Evolutionary conservation across 2,113 vertebrate species (phyloP).

Genomic region (Pygoscelis antarcticus): DNA sequence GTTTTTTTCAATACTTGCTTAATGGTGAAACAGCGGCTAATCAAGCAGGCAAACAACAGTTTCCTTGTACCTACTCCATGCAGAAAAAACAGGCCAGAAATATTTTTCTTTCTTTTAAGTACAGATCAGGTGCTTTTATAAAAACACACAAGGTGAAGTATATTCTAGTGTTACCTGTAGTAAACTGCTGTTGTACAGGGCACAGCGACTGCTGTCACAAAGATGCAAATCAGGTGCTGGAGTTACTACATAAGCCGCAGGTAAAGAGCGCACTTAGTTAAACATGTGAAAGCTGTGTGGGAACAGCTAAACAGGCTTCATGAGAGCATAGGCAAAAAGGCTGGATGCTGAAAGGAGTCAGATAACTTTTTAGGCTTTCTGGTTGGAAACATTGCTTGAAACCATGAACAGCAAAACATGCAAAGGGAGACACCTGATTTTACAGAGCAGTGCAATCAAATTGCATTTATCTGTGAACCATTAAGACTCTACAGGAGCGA

Average conservation of each 20-base stretch:
- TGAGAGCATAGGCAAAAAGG: not conserved
- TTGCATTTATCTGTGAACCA: not conserved
- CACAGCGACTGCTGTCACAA: not conserved
- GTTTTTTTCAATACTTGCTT: not conserved
- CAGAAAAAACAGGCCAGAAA: not conserved
- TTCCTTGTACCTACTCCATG: not conserved
- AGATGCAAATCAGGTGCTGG: not conserved
- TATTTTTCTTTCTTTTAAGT: not conserved
- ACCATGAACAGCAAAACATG: not conserved
- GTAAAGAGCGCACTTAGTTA: not conserved
- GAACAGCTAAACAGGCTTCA: fast-evolving
- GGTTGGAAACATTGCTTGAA: not conserved
- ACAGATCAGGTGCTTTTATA: not conserved
- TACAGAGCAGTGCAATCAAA: not conserved
- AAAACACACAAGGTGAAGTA: not conserved
- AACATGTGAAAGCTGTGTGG: not conserved
- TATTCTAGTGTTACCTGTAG: not conserved
- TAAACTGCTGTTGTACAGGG: not conserved
- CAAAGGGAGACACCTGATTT: not conserved
- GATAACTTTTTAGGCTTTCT: not conserved
- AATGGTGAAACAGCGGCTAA: not conserved
- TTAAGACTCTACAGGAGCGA: not conserved
- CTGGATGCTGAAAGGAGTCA: not conserved
- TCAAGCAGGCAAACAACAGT: not conserved
- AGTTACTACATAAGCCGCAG: not conserved